Evolutionary conservation across 2,113 vertebrate species (phyloP).

Genomic region (Micromys minutus): DNA sequence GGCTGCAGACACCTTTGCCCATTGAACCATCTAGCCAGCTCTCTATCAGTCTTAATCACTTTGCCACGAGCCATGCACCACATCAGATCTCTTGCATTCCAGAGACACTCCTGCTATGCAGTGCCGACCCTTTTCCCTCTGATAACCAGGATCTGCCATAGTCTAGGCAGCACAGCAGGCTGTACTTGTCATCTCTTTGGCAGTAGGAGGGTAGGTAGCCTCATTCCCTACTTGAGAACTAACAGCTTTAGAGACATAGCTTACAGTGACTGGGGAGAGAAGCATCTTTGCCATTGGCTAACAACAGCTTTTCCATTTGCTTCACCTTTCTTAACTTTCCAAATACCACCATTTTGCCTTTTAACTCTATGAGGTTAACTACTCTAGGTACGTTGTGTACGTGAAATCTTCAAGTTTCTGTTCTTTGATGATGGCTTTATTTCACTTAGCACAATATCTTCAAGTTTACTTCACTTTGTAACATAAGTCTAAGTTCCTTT

Average conservation of each 20-base stretch:
- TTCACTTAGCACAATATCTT: neutral
- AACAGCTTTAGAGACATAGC: neutral
- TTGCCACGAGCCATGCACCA: neutral
- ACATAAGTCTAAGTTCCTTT: neutral
- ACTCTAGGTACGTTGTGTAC: no score
- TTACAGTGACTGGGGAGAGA: neutral
- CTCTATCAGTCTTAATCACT: neutral
- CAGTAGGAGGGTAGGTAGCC: neutral
- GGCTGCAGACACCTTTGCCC: neutral
- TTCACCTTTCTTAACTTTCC: no score
- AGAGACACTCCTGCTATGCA: neutral
- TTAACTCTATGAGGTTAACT: neutral
- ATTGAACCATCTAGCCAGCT: neutral
- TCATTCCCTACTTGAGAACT: neutral
- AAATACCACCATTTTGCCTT: neutral
- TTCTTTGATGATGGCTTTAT: neutral
- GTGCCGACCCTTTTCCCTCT: no score
- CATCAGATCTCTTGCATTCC: neutral
- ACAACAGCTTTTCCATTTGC: neutral
- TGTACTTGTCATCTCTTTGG: neutral
- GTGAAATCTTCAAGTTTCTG: neutral
- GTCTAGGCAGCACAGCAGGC: neutral
- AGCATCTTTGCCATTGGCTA: neutral
- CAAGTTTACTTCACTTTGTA: neutral
- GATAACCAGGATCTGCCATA: neutral